Evolutionary conservation across 2,797 vertebrate genomes (phyloP), one percentile per base, ranked within the genome.

Genomic region (Iguana delicatissima): DNA sequence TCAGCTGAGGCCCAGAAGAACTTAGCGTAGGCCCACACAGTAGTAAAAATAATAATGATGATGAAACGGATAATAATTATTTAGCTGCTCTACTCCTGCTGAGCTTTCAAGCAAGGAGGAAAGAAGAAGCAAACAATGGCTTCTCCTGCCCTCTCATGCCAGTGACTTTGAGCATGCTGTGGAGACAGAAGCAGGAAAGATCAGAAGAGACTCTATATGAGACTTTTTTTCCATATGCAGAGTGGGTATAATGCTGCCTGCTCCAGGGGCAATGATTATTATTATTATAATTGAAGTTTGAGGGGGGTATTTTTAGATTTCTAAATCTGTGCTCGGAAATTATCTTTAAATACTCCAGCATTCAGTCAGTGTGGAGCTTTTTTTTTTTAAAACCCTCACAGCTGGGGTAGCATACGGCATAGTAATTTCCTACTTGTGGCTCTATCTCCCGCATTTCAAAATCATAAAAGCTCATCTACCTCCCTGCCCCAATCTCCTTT

Each of bases 251-350:
- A 94, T 85, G 87, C 64, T 9, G 84, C 91, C 87, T 95, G 91
- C 93, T 94, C 89, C 88, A 89, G 64, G 91, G 91, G 89, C 86
- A 92, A 80, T 92, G 77, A 35, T 64, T 0, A 1, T 67, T 87
- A 38, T 86, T 81, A 79, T 92, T 83, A 38, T 80, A 4, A 83
- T 38, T 93, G 88, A 92, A 94, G 92, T 92, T 55, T 93, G 26
- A 29, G 42, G n/a, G n/a, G 83, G 62, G 87, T 94, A 95, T 94
- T 95, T 96, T 95, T 96, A 94, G 94, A 50, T 67, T 92, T 93
- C 76, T 12, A 93, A 90, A 92, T 93, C 81, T 59, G 85, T 92
- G 86, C 76, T 88, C 85, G 55, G 91, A 95, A 95, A 95, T 94
- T 91, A 91, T 93, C 94, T 90, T 92, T 52, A 89, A 94, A 84